A percentile compares a stretch with the other conserved stretches of the same genome.
Evolutionary conservation across 2,797 vertebrate genomes (phyloP).

Genomic region (Lepus oiostolus): DNA sequence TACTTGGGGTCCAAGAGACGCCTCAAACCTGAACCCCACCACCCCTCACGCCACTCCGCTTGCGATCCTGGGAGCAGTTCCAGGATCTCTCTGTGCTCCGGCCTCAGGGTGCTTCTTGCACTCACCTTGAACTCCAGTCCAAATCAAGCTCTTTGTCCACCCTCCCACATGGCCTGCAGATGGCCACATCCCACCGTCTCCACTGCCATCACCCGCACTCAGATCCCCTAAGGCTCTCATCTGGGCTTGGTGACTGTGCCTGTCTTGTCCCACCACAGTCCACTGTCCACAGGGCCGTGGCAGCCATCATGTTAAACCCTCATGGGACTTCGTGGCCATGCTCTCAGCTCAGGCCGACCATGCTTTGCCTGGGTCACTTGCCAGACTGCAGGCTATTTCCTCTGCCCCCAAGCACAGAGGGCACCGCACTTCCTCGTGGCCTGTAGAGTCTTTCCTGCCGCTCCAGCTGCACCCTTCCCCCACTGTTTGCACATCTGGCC

Average conservation of each 20-base stretch:
- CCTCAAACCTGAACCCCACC: background rate
- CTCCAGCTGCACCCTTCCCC: background rate
- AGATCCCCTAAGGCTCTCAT: background rate
- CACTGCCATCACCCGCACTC: background rate
- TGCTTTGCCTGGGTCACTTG: background rate
- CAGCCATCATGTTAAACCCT: background rate
- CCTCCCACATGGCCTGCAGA: background rate
- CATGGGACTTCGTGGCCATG: background rate
- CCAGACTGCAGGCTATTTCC: no score
- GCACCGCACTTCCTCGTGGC: rapidly evolving
- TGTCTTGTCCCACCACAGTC: background rate
- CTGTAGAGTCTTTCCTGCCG: background rate
- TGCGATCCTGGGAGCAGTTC: background rate
- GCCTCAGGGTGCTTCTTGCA: background rate
- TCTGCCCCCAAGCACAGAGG: background rate
- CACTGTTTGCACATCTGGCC: background rate
- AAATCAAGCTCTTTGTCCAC: background rate
- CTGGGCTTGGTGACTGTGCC: background rate
- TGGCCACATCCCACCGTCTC: background rate
- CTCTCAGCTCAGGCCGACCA: background rate
- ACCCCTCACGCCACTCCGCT: background rate
- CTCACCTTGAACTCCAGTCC: background rate
- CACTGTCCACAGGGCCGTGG: background rate
- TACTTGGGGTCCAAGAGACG: background rate
- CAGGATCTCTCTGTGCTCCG: no score